These are phyloP conservation scores for Conomelus anceps DNA, from an alignment of 2,888 invertebrate genomes.

Conservation along the genomic window DNA sequence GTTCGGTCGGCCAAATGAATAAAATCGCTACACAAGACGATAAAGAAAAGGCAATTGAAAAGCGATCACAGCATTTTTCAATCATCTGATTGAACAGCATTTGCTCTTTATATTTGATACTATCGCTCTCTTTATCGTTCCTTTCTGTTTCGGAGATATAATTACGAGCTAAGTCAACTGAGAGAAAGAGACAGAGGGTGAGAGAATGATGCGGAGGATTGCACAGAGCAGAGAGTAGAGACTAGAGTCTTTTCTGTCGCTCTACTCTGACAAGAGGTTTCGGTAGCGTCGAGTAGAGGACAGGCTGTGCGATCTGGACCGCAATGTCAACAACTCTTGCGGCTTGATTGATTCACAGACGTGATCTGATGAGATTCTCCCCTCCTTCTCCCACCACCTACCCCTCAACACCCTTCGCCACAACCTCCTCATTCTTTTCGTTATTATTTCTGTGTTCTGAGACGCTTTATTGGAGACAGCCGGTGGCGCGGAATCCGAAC, in stretches of 20 bases:
- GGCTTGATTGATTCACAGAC: neutral
- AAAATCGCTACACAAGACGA: neutral
- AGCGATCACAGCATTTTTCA: neutral
- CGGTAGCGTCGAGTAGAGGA: too few relatives aligned
- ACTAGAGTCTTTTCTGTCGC: neutral
- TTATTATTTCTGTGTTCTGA: neutral
- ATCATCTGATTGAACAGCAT: neutral
- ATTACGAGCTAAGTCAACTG: neutral
- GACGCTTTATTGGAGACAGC: neutral
- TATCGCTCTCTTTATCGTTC: neutral
- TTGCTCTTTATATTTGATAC: neutral
- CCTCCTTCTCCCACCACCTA: neutral
- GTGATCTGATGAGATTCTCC: neutral
- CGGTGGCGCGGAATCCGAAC: neutral
- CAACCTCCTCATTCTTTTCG: neutral
- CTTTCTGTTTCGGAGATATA: neutral
- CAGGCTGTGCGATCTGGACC: neutral
- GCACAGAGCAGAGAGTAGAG: neutral
- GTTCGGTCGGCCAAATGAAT: neutral
- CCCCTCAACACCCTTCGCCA: neutral
- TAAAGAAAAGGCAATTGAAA: neutral
- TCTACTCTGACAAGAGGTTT: neutral
- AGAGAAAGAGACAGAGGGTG: neutral
- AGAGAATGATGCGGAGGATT: neutral
- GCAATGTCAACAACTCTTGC: neutral